Evolutionary conservation across 2,888 invertebrate genomes (phyloP).

Genomic region (Dichetophora obliterata): DNA sequence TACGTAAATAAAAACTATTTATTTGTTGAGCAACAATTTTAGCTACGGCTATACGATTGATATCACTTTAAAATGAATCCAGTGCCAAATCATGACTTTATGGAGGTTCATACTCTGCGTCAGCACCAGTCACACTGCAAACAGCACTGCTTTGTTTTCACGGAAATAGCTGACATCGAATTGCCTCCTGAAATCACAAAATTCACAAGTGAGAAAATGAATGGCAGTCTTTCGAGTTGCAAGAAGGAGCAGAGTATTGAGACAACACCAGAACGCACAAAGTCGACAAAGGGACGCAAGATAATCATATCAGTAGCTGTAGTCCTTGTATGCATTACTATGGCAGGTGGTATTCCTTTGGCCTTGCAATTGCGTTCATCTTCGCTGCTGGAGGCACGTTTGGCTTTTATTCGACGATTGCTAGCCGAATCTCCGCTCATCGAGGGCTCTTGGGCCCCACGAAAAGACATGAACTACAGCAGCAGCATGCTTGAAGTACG

Average conservation of each 20-base stretch:
- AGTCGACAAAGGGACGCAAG: conserved; percentile 61
- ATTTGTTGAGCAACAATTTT: neutral
- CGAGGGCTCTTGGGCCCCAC: conserved; percentile 71
- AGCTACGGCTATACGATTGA: conserved; percentile 10
- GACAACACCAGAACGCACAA: conserved; percentile 54
- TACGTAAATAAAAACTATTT: conserved; percentile 28
- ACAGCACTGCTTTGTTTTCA: conserved; percentile 69
- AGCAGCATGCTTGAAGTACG: conserved; percentile 63
- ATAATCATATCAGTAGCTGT: conserved; percentile 62
- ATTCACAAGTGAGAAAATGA: conserved; percentile 65
- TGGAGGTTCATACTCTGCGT: conserved; percentile 66
- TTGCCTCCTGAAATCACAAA: conserved; percentile 69
- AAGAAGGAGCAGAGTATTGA: conserved; percentile 64
- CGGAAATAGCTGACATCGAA: conserved; percentile 69
- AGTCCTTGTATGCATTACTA: conserved; percentile 65
- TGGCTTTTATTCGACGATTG: conserved; percentile 72
- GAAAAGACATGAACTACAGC: conserved; percentile 54
- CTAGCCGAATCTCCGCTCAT: conserved; percentile 73
- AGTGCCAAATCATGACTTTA: conserved; percentile 68
- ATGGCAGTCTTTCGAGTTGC: conserved; percentile 64
- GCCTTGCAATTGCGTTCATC: conserved; percentile 73
- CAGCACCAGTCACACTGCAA: conserved; percentile 66
- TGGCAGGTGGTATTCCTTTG: conserved; percentile 71
- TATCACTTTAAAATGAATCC: conserved; percentile 60
- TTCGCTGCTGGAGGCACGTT: conserved; percentile 72